phyloP scores from a whole-genome alignment of 2,797 vertebrate species.

The Falco naumanni region DNA sequence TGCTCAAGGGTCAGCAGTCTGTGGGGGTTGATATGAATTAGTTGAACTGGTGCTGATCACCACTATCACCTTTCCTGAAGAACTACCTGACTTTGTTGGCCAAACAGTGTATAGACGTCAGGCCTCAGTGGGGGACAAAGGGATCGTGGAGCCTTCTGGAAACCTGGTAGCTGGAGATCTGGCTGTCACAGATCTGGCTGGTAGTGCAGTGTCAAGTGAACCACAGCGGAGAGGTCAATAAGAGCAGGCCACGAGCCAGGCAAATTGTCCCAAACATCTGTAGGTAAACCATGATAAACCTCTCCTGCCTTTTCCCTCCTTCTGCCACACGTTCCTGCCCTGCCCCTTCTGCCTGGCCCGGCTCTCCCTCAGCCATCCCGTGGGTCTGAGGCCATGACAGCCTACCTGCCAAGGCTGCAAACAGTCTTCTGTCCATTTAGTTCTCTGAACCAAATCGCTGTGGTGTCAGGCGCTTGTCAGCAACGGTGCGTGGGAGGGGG shows the following conservation, averaged over 20 bases:
- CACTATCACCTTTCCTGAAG: not conserved
- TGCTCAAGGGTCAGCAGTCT: not conserved
- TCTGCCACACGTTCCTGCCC: not conserved
- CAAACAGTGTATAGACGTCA: not conserved
- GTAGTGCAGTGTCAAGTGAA: not conserved
- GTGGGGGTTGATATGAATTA: not conserved
- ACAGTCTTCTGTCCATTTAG: not conserved
- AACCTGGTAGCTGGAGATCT: not conserved
- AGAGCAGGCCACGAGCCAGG: fast-evolving
- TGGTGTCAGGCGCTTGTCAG: not conserved
- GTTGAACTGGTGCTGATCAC: not conserved
- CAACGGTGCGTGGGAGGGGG: not conserved
- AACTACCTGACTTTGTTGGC: not conserved
- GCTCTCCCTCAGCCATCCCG: not conserved
- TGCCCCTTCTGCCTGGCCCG: not conserved
- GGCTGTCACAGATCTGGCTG: not conserved
- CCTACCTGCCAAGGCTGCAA: not conserved
- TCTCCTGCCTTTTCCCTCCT: not conserved
- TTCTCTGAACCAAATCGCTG: not conserved
- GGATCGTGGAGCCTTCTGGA: not conserved
- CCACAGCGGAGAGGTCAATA: not conserved
- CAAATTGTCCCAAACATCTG: not conserved
- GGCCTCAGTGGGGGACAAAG: not conserved
- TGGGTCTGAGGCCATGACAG: not conserved
- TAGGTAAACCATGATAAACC: not conserved